Evolutionary conservation across 2,113 vertebrate species (phyloP).

Genomic region (Etheostoma cragini): DNA sequence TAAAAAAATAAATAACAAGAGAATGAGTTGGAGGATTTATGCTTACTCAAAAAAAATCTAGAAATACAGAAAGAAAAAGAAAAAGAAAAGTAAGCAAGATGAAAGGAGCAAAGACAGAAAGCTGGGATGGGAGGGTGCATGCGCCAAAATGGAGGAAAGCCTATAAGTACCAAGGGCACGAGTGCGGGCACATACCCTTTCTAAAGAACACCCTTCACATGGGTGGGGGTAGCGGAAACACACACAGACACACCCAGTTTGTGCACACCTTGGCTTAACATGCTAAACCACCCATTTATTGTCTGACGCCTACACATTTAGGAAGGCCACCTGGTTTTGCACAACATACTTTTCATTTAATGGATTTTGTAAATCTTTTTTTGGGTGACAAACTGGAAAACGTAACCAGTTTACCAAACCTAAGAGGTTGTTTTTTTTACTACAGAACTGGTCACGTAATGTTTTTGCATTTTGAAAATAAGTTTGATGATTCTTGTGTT

Average conservation of each 20-base stretch:
- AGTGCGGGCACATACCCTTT: constrained; percentile 58
- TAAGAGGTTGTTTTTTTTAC: neutral
- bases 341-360: constrained; percentile 21
- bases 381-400: neutral
- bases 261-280: constrained; percentile 80
- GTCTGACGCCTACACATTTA: constrained; percentile 57
- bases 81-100: neutral
- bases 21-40: constrained; percentile 22
- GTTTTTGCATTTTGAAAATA: constrained; percentile 12
- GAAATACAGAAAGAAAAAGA: constrained; percentile 8
- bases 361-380: constrained; percentile 9
- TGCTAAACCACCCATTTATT: constrained; percentile 66
- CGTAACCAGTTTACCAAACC: neutral
- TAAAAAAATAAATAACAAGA: constrained; percentile 22
- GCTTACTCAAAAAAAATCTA: constrained; percentile 24
- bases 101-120: constrained; percentile 12
- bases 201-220: constrained; percentile 56
- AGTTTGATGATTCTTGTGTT: constrained; percentile 17
- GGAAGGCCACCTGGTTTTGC: constrained; percentile 46
- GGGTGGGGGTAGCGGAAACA: constrained; percentile 70
- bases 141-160: constrained; percentile 24
- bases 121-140: neutral
- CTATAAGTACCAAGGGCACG: constrained; percentile 39
- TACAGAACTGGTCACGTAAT: neutral
- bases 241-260: constrained; percentile 70